Conservation (phyloP, 2,113 vertebrate genomes). For the Colistium nudipinnis region DNA sequence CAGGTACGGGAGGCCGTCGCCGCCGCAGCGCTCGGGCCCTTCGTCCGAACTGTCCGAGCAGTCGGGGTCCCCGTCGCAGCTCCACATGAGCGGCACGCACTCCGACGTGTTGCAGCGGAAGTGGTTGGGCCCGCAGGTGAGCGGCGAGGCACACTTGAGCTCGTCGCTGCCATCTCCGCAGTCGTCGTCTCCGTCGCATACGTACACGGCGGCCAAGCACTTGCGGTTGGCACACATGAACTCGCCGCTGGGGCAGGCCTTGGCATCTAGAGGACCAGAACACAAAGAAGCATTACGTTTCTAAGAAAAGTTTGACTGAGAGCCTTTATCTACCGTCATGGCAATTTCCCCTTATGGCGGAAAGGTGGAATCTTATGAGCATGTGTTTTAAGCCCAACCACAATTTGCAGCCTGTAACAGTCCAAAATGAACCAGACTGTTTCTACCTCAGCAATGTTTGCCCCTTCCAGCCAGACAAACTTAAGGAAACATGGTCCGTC, state of each 20-base stretch:
- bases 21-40: conserved; percentile 85
- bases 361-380: neutral
- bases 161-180: conserved; percentile 94
- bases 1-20: conserved; percentile 63
- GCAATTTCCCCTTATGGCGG: neutral
- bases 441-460: too few species aligned
- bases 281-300: neutral
- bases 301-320: neutral
- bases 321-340: neutral
- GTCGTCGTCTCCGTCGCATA: conserved; percentile 92
- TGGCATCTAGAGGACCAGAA: conserved; percentile 68
- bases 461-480: too few species aligned
- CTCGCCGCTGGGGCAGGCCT: conserved; percentile 87
- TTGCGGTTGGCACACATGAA: conserved; percentile 94
- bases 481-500: too few species aligned
- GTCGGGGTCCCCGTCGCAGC: conserved; percentile 93
- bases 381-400: neutral
- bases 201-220: conserved; percentile 88
- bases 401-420: neutral
- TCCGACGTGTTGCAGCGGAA: conserved; percentile 91
- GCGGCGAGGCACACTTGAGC: conserved; percentile 84
- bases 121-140: conserved; percentile 89
- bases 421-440: neutral
- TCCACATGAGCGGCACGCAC: conserved; percentile 94
- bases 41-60: conserved; percentile 92